Percentiles rank a stretch among this genome's conserved stretches.
Conservation (phyloP, 2,113 vertebrate species). For the Dasyprocta punctata region DNA sequence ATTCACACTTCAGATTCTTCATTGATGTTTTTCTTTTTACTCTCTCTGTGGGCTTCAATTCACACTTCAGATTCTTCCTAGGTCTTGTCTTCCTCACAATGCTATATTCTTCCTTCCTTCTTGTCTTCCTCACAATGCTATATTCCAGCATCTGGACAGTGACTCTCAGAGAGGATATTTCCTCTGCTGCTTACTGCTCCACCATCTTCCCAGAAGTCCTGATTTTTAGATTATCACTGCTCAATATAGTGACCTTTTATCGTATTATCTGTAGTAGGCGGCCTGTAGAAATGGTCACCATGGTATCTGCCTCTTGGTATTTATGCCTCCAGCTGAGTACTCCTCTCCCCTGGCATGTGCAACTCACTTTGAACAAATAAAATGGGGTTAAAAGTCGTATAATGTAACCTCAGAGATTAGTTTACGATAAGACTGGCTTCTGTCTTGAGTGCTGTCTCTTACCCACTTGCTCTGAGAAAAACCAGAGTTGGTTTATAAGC, state of each 20-base stretch:
- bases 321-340: neutral
- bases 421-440: conserved; percentile 3
- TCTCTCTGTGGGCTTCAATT: no score
- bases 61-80: no score
- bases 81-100: no score
- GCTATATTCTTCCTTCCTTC: no score
- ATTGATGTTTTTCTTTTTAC: no score
- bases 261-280: neutral
- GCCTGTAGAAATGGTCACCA: neutral
- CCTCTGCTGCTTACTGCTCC: no score
- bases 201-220: no score
- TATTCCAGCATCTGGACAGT: no score
- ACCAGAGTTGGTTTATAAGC: neutral
- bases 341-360: neutral
- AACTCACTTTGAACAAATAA: neutral
- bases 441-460: neutral
- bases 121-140: no score
- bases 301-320: neutral
- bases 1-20: no score
- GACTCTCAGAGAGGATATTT: no score
- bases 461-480: neutral
- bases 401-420: neutral
- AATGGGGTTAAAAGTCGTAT: neutral
- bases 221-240: neutral
- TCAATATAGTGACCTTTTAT: neutral